Conservation (phyloP, 2,888 invertebrate genomes). For the Eustalomyia histrio region DNA sequence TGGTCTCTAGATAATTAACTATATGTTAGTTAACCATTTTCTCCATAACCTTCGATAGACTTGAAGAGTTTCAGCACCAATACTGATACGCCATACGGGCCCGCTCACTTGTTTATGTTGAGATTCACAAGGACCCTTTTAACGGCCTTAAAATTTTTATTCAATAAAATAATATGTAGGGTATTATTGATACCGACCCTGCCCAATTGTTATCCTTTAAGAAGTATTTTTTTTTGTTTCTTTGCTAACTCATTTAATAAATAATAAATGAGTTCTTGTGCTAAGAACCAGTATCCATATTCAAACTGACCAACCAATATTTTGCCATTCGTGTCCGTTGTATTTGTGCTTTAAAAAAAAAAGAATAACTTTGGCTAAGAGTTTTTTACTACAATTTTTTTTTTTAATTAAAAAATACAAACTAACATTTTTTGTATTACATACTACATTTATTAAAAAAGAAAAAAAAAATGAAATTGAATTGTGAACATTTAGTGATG, state of each 20-base stretch:
- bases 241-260: slow-evolving; percentile 24
- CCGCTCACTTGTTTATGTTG: no score
- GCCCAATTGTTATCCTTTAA: neutral
- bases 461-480: slow-evolving; percentile 7
- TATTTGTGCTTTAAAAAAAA: slow-evolving; percentile 13
- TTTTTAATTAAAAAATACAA: slow-evolving; percentile 41
- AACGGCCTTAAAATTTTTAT: no score
- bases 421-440: slow-evolving; percentile 13
- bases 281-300: slow-evolving; percentile 39
- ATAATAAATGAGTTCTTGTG: slow-evolving; percentile 37
- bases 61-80: no score
- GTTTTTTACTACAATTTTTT: slow-evolving; percentile 32
- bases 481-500: slow-evolving; percentile 1
- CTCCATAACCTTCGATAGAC: no score
- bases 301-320: slow-evolving; percentile 35
- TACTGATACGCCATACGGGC: no score
- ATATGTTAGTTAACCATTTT: no score
- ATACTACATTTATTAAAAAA: neutral
- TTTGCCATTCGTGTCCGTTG: slow-evolving; percentile 13
- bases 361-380: slow-evolving; percentile 15
- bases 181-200: no score
- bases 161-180: no score
- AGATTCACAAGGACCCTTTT: no score
- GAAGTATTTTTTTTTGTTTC: no score
- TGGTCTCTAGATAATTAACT: no score